Evolutionary conservation across 2,797 vertebrate genomes (phyloP).

Genomic region (Salarias fasciatus): DNA sequence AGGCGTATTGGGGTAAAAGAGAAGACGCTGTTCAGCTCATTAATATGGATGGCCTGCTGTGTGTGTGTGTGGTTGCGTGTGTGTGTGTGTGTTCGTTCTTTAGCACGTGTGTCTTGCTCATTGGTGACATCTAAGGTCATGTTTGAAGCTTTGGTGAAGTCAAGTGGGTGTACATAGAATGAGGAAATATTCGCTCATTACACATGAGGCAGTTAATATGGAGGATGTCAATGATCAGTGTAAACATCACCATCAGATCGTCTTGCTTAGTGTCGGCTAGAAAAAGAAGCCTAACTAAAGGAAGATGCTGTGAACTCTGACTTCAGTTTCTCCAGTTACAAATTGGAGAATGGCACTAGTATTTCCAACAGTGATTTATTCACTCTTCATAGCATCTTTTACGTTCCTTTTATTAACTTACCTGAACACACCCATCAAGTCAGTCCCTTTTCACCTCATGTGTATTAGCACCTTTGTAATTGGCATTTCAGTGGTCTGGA

Average conservation of each 20-base stretch:
- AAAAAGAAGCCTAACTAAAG: not conserved
- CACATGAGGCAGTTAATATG: not conserved
- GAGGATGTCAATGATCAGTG: not conserved
- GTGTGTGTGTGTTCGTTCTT: conserved; percentile 22
- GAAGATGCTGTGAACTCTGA: too few species aligned
- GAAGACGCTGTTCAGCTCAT: conserved; percentile 67
- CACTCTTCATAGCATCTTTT: not conserved
- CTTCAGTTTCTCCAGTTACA: not conserved
- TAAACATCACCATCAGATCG: not conserved
- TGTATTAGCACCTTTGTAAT: conserved; percentile 1
- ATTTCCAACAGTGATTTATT: conserved; percentile 7
- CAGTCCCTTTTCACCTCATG: conserved; percentile 1
- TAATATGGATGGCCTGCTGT: conserved; percentile 75
- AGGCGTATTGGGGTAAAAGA: conserved; percentile 56
- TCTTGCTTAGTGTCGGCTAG: not conserved
- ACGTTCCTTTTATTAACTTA: not conserved
- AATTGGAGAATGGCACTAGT: conserved; percentile 3
- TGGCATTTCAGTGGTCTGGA: conserved; percentile 1
- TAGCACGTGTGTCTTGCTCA: conserved; percentile 26
- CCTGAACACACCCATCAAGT: conserved; percentile 7
- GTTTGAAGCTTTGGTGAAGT: conserved; percentile 30
- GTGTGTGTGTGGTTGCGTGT: conserved; percentile 29
- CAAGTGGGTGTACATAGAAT: conserved; percentile 43
- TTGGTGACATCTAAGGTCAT: conserved; percentile 64
- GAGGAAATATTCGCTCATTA: conserved; percentile 11